Base-by-base conservation (phyloP, 2,888 invertebrate species). In the Morpho helenor region DNA sequence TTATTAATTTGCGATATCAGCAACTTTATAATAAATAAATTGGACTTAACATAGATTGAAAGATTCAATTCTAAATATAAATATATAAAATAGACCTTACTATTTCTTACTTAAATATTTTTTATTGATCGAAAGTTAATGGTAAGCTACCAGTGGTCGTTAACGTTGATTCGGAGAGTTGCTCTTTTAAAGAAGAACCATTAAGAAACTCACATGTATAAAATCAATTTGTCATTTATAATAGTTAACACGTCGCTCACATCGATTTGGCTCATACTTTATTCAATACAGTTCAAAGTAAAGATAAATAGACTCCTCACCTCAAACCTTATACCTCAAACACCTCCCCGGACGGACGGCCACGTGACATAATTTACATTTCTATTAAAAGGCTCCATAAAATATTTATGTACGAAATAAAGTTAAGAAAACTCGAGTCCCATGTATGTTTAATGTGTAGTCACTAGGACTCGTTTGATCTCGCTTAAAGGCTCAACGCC, bases 361-460 rank as follows among this genome's bases (percentile, higher is more conserved):
- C 56, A 51, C 22, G 74, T 72, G 69, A 75, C 73, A 63, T 75
- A 72, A 82, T 85, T 85, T 80, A 79, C 80, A 86, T 85, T 84
- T 82, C 82, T 80, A 83, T 86, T 83, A 81, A 74, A 66, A 62
- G 62, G 61, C 62, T 66, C 72, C 67, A 82, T 87, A 74, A 82
- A 87, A 87, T 85, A 88, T 88, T 86, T 82, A 86, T 84, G 75
- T 74, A 71, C 70, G 70, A 82, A 84, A 85, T 79, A 81, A 80
- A 82, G 82, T 87, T 86, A 84, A 84, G 82, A 81, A 80, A 84
- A 77, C 77, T 74, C 78, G 67, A 75, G 70, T 72, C 65, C 68
- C 78, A 80, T 83, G 82, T 85, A 82, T 86, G 85, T 86, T 86
- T 86, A 84, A 86, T 86, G 84, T 75, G 75, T 75, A 75, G 72